Base-by-base conservation (phyloP, 2,888 invertebrate species). In the Dasysyrphus tricinctus region DNA sequence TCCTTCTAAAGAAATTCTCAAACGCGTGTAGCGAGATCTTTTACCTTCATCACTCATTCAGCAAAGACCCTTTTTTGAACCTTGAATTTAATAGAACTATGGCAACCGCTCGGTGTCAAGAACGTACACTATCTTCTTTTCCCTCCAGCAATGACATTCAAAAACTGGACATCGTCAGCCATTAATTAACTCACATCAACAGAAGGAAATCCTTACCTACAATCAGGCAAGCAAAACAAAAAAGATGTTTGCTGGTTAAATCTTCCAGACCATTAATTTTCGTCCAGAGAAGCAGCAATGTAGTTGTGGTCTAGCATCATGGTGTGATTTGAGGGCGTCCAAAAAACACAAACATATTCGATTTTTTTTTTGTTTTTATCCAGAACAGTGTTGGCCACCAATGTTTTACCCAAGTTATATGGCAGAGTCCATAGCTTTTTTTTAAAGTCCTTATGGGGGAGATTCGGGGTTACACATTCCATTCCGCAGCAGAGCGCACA, bases 201-300 rank as follows among this genome's bases (percentile, higher is more conserved):
- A 78, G 67, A 67, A 82, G 86, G 86, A 82, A 78, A 86, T 82
- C 82, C 86, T 82, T 49, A 79, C 86, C 86, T 82, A 78, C 79
- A 86, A 86, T 81, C 86, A 86, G 70, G 69, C 74, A 63, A 44
- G 70, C 47, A 61, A 61, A 49, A 39, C 29, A 49, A 77, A 78
- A 82, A 82, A 75, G 34, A 70, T 82, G 78, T 78, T 82, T 74
- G 86, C 70, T 67, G 82, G 70, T 65, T 82, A 86, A 86, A 82
- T 82, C 86, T 86, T 86, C 78, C 82, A 79, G 78, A 37, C 82
- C 82, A 86, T 86, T 86, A 86, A 86, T 86, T 86, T 86, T 86
- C 82, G 78, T 86, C 82, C 74, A 65, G 49, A 49, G 67, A 78
- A 85, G 86, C 82, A 82, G 24, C n/a, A n/a, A n/a, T 24, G 24